A percentile compares a stretch with the other conserved stretches of the same genome.
These are phyloP conservation scores for Scarus forsteni DNA, from an alignment of 2,797 vertebrate species.

Conservation along the genomic window DNA sequence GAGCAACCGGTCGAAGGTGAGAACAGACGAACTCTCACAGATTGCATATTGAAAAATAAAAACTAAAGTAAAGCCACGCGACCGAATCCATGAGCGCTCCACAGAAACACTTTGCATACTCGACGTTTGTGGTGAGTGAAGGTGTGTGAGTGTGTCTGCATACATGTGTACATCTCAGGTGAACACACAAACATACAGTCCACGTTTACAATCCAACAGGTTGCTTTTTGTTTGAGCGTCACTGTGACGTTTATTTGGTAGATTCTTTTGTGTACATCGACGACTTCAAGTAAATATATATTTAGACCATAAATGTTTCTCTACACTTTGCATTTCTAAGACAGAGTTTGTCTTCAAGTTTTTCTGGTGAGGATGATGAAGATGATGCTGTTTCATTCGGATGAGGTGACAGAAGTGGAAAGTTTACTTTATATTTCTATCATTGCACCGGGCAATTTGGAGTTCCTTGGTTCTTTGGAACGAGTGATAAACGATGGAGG, in stretches of 20 bases:
- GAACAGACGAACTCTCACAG: slow-evolving; percentile 44
- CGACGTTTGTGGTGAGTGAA: slow-evolving; percentile 53
- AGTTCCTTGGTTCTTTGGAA: slow-evolving; percentile 79
- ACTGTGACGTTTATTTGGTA: slow-evolving; percentile 88
- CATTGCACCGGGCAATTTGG: slow-evolving; percentile 91
- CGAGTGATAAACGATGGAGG: slow-evolving; percentile 80
- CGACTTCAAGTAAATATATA: slow-evolving; percentile 62
- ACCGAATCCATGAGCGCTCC: slow-evolving; percentile 55
- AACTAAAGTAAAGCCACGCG: slow-evolving; percentile 60
- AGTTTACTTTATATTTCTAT: slow-evolving; percentile 76
- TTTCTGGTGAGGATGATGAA: slow-evolving; percentile 47
- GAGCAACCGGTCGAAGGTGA: slow-evolving; percentile 24
- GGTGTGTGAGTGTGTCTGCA: slow-evolving; percentile 39
- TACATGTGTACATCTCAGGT: slow-evolving; percentile 62
- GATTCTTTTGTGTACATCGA: slow-evolving; percentile 73
- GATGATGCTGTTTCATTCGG: slow-evolving; percentile 26
- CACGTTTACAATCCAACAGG: slow-evolving; percentile 56
- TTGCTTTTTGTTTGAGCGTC: slow-evolving; percentile 44
- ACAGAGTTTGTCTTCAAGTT: slow-evolving; percentile 59
- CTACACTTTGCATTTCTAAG: slow-evolving; percentile 75
- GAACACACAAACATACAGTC: slow-evolving; percentile 63
- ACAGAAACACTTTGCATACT: slow-evolving; percentile 69
- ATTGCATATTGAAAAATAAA: slow-evolving; percentile 70
- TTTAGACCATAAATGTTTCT: slow-evolving; percentile 40
- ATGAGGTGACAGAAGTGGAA: slow-evolving; percentile 43